Base-by-base conservation (phyloP, 2,888 invertebrate genomes). In the Gryllus longicercus region DNA sequence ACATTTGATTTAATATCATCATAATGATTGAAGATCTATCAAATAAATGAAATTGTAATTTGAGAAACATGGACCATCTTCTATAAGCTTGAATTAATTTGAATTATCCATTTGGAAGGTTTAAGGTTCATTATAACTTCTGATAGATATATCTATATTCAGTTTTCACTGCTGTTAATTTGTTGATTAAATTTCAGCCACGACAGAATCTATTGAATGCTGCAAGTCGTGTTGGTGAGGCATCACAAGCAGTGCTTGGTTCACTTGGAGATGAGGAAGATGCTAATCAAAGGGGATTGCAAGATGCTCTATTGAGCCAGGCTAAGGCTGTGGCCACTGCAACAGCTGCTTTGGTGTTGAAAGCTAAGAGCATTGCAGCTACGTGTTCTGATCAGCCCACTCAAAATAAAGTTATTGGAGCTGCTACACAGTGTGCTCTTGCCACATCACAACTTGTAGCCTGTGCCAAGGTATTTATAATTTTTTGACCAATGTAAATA, bases 291-390 rank as follows among this genome's bases (percentile, higher is more conserved):
- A 92, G 94, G 84, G 96, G 96, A 84, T 90, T 95, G 0, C 93
- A 93, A 90, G 99, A 99, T 84, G 94, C 96, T 88, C 91, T 99
- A 0, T 89, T 99, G 49, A 95, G 96, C 0, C 89, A 98, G 83
- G 99, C 99, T 11, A 99, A 99, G 88, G 96, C 96, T 0, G 99
- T 99, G 51, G 99, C 99, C 75, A 99, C 98, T 86, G 96, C 98
- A 2, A 98, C 99, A 0, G 99, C 99, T 0, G 96, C 96, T 1
- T 88, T 99, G 79, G 99, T 99, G 2, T 90, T 99, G 80, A 96
- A 96, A 86, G 98, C 99, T 0, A 98, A 99, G 89, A 95, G 96
- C 85, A 97, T 99, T 82, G 98, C 99, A 0, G 95, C 96, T 1
- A 95, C 95, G 83, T 95, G 95, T 85, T 95, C 95, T 84, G 93